Conservation (phyloP, 1,140 invertebrate species). For the Archivesica marissinica region DNA sequence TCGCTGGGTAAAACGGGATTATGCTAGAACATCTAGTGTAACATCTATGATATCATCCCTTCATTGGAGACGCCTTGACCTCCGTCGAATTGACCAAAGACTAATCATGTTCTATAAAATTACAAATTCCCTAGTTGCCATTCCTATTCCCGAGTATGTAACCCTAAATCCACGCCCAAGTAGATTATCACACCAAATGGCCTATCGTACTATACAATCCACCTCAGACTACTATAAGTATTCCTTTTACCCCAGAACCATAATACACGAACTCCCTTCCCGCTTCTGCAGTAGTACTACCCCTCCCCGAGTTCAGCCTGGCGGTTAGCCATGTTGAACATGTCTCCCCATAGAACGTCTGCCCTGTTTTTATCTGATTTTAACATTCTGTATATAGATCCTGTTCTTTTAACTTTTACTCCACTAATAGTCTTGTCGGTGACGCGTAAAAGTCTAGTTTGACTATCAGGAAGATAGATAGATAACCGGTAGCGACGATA, state of each 20-base stretch:
- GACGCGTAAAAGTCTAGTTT: too few relatives aligned
- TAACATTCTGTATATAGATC: too few relatives aligned
- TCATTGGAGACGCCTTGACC: slow-evolving; percentile 5
- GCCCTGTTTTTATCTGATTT: too few relatives aligned
- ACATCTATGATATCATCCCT: slow-evolving; percentile 18
- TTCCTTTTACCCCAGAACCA: not conserved
- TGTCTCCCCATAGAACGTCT: too few relatives aligned
- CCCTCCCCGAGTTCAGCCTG: too few relatives aligned
- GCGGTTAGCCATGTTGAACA: too few relatives aligned
- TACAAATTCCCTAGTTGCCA: not conserved
- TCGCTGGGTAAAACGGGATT: slow-evolving; percentile 4
- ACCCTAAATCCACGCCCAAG: not conserved
- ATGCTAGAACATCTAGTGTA: slow-evolving; percentile 46
- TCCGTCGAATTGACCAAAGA: not conserved
- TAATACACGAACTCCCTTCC: too few relatives aligned
- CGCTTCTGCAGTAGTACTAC: too few relatives aligned
- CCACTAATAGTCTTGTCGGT: too few relatives aligned
- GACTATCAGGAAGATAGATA: too few relatives aligned
- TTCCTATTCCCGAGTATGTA: not conserved
- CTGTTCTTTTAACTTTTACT: too few relatives aligned
- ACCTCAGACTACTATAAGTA: slow-evolving; percentile 15
- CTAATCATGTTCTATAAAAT: not conserved
- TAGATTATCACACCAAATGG: not conserved
- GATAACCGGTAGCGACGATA: too few relatives aligned
- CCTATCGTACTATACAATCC: not conserved